Percentiles rank a stretch among this genome's conserved stretches.
Evolutionary conservation across 2,797 vertebrate species (phyloP).

Genomic region (Mus caroli): DNA sequence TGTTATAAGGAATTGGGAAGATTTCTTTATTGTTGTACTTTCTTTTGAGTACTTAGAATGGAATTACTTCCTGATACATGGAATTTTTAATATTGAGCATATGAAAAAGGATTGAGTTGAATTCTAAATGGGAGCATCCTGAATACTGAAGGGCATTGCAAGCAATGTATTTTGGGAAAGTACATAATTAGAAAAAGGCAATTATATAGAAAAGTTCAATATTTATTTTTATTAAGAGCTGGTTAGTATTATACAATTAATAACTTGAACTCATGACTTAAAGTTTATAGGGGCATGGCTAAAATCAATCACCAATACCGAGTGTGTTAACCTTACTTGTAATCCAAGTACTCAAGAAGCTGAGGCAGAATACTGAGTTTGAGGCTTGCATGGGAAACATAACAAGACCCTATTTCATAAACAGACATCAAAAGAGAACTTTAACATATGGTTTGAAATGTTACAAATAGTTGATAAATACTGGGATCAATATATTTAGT

Average conservation of each 20-base stretch:
- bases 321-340: not conserved
- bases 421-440: not conserved
- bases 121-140: slow-evolving; percentile 24
- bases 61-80: not conserved
- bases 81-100: slow-evolving; percentile 7
- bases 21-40: not conserved
- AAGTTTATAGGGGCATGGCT: slow-evolving; percentile 3
- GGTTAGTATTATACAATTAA: slow-evolving; percentile 40
- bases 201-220: not conserved
- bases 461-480: not conserved
- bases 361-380: not conserved
- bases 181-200: not conserved
- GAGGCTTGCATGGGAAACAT: not conserved
- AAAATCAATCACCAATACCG: not conserved
- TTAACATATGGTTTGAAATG: slow-evolving; percentile 28
- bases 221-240: slow-evolving; percentile 8
- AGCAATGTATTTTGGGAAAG: not conserved
- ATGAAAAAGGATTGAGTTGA: slow-evolving; percentile 50
- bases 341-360: too few species aligned
- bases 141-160: not conserved
- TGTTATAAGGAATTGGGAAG: slow-evolving; percentile 16
- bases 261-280: slow-evolving; percentile 13
- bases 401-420: not conserved
- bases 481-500: slow-evolving; percentile 26
- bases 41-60: not conserved